Conservation (phyloP, 2,888 invertebrate species). For the Neoaliturus tenellus region DNA sequence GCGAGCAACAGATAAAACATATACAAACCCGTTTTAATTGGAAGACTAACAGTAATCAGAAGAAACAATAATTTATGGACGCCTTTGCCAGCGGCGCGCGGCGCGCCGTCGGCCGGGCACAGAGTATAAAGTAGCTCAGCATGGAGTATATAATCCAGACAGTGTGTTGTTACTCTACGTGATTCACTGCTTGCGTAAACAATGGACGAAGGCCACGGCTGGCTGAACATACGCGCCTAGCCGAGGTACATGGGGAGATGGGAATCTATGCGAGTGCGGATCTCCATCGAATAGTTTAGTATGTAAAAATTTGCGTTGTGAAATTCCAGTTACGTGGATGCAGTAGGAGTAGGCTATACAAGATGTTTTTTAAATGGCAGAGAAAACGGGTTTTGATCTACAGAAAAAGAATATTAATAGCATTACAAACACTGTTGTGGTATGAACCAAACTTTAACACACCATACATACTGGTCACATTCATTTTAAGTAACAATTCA, state of each 20-base stretch:
- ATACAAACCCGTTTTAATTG: not conserved
- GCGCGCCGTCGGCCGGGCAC: not conserved
- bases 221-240: not conserved
- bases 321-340: too few species aligned
- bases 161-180: not conserved
- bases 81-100: not conserved
- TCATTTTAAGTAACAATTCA: too few species aligned
- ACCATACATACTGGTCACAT: too few species aligned
- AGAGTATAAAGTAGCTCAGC: conserved; percentile 11
- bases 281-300: too few species aligned
- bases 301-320: too few species aligned
- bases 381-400: too few species aligned
- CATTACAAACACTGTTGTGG: too few species aligned
- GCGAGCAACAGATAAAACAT: not conserved
- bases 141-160: not conserved
- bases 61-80: not conserved
- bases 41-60: not conserved
- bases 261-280: not conserved
- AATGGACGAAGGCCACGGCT: not conserved
- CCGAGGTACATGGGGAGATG: not conserved
- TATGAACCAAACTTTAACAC: too few species aligned
- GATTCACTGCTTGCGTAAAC: not conserved
- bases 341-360: too few species aligned
- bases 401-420: too few species aligned
- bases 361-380: too few species aligned